Conservation (phyloP, 2,797 vertebrate genomes). For the Urocyon cinereoargenteus region DNA sequence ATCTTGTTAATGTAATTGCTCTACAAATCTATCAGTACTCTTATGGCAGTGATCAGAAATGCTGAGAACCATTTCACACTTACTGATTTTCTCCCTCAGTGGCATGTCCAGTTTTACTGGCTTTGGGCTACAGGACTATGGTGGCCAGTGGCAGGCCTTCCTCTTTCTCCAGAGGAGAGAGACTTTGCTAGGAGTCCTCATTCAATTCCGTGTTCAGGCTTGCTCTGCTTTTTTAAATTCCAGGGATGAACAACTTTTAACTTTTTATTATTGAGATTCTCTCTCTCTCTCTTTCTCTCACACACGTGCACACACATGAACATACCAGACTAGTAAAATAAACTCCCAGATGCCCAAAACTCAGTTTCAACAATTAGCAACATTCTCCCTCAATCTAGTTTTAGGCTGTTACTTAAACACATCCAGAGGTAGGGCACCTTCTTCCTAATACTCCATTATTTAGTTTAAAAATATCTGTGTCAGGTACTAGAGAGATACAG, state of each 20-base stretch:
- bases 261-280: constrained; percentile 34
- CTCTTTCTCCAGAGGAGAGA: background rate
- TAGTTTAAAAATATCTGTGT: background rate
- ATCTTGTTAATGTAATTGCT: background rate
- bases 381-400: background rate
- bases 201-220: background rate
- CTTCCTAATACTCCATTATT: background rate
- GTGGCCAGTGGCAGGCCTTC: background rate
- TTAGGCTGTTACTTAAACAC: background rate
- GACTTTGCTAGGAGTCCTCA: background rate
- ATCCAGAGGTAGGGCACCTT: background rate
- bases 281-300: background rate
- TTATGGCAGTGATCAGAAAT: background rate
- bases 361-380: background rate
- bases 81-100: background rate
- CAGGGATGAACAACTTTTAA: background rate
- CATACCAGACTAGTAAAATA: background rate
- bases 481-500: background rate
- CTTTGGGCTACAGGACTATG: background rate
- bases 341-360: background rate
- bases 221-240: constrained; percentile 22
- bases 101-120: background rate
- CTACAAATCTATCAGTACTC: background rate
- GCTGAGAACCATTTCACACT: background rate
- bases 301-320: too few relatives aligned